Conservation (phyloP, 1,140 invertebrate genomes). For the Rhyacophila brunnea region DNA sequence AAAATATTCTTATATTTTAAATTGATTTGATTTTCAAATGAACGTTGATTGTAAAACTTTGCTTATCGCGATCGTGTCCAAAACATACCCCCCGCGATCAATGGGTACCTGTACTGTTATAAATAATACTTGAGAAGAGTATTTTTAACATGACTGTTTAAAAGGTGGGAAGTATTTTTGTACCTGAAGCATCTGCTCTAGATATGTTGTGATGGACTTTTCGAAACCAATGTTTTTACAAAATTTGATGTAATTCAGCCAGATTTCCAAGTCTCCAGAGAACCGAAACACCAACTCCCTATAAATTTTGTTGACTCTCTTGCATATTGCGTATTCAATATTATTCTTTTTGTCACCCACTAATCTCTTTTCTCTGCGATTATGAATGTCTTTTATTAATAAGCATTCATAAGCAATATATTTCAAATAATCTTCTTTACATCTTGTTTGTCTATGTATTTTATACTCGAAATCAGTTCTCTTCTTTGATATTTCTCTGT, state of each 20-base stretch:
- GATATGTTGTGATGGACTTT: constrained; percentile 44
- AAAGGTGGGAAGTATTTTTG: too few species aligned
- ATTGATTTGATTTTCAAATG: too few species aligned
- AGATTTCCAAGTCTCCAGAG: constrained; percentile 67
- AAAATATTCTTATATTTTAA: too few species aligned
- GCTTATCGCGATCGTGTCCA: too few species aligned
- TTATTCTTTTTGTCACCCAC: constrained; percentile 62
- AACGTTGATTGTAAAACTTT: too few species aligned
- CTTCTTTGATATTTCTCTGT: constrained; percentile 67
- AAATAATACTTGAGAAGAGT: too few species aligned
- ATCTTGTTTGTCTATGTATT: constrained; percentile 64
- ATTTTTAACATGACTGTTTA: too few species aligned
- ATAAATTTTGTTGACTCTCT: constrained; percentile 65
- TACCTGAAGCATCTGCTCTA: constrained; percentile 50
- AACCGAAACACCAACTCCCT: constrained; percentile 61
- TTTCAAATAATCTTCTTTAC: constrained; percentile 68
- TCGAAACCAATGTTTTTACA: constrained; percentile 62
- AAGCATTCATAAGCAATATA: constrained; percentile 73
- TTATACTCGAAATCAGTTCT: constrained; percentile 70
- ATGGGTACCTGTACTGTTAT: too few species aligned
- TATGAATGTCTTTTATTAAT: constrained; percentile 63
- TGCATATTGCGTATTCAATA: constrained; percentile 65
- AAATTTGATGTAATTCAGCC: constrained; percentile 72
- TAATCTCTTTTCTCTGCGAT: constrained; percentile 56
- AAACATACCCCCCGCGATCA: too few species aligned